A percentile compares a stretch with the other conserved stretches of the same genome.
Conservation (phyloP, 53 echinoderm and acorn worm genomes). For the Echinarachnius parma region DNA sequence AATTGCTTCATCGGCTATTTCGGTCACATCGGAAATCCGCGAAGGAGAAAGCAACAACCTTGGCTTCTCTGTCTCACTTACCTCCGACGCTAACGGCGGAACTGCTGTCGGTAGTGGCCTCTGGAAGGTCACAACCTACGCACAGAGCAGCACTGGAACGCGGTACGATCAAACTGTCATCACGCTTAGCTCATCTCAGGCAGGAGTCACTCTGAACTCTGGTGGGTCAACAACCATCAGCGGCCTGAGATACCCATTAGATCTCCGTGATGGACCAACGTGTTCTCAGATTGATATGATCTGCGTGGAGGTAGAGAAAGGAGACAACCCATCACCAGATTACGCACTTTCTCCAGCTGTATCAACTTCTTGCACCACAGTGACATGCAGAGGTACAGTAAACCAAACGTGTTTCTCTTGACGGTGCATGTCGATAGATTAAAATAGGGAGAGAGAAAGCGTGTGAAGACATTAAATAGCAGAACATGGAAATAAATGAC, state of each 20-base stretch:
- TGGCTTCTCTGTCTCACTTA: slow-evolving; percentile 33
- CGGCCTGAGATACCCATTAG: slow-evolving; percentile 34
- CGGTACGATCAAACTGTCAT: slow-evolving; percentile 33
- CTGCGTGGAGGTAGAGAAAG: slow-evolving; percentile 48
- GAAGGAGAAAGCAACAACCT: slow-evolving; percentile 1
- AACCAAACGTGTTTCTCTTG: too few species aligned
- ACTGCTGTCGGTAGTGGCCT: slow-evolving; percentile 52
- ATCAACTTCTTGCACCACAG: slow-evolving; percentile 19
- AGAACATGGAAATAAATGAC: too few species aligned
- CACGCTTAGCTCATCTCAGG: slow-evolving; percentile 30
- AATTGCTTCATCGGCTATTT: not conserved
- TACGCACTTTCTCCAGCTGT: slow-evolving; percentile 32
- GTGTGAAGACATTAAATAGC: too few species aligned
- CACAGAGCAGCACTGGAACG: slow-evolving; percentile 44
- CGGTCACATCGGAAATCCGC: not conserved
- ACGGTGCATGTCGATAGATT: too few species aligned
- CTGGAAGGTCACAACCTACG: slow-evolving; percentile 48
- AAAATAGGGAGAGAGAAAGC: not conserved
- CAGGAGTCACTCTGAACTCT: slow-evolving; percentile 13
- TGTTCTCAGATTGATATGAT: slow-evolving; percentile 59
- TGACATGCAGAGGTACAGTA: slow-evolving; percentile 70
- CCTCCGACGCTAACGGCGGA: slow-evolving; percentile 33
- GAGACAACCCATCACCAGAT: slow-evolving; percentile 34
- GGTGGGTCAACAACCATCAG: slow-evolving; percentile 31
- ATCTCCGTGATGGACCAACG: slow-evolving; percentile 22